These are phyloP conservation scores for Chymomyza costata DNA, from an alignment of 1,140 invertebrate genomes.

Conservation along the genomic window DNA sequence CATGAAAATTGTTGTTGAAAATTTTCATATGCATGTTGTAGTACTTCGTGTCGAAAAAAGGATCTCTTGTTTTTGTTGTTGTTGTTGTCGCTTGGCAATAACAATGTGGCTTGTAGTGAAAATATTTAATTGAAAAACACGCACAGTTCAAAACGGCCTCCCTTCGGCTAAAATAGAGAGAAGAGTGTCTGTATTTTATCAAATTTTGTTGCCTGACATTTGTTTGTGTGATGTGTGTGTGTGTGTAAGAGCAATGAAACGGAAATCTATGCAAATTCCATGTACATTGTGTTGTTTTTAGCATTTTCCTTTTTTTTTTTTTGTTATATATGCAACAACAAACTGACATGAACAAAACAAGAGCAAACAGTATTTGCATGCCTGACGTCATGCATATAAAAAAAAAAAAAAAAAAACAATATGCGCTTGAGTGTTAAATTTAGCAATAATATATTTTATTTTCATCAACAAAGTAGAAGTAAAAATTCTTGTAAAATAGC, in stretches of 20 bases:
- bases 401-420: no score
- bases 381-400: no score
- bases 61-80: conserved; percentile 7
- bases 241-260: conserved; percentile 33
- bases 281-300: background rate
- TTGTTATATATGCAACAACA: no score
- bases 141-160: conserved; percentile 6
- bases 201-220: conserved; percentile 22
- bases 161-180: background rate
- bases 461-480: no score
- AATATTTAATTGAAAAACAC: conserved; percentile 68
- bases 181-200: no score
- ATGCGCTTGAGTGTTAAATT: no score
- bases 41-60: conserved; percentile 4
- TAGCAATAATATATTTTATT: no score
- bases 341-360: no score
- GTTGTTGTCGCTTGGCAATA: background rate
- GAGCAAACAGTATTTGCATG: no score
- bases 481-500: no score
- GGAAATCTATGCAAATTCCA: conserved; percentile 53
- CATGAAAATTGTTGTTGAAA: conserved; percentile 46
- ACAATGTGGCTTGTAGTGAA: conserved; percentile 27
- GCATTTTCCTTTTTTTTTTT: no score
- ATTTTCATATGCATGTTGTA: conserved; percentile 31
- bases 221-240: conserved; percentile 39